A percentile compares a stretch with the other conserved stretches of the same genome.
These are phyloP conservation scores for Hemaris fuciformis DNA, from an alignment of 2,888 invertebrate genomes.

Conservation along the genomic window DNA sequence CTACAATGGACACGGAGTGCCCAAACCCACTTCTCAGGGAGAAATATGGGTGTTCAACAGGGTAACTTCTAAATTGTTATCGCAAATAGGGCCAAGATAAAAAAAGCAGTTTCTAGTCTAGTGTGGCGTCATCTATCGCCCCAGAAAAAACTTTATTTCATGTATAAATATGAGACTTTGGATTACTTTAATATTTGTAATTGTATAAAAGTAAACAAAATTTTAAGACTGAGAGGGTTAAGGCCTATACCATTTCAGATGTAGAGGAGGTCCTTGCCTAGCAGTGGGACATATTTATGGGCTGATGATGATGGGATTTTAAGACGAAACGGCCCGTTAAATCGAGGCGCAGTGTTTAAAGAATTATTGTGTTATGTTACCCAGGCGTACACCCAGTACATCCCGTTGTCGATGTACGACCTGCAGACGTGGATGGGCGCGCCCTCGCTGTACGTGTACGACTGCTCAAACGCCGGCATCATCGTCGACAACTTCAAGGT, in stretches of 20 bases:
- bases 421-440: constrained; percentile 99
- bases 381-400: constrained; percentile 98
- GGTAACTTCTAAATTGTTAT: constrained; percentile 72
- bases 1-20: constrained; percentile 99
- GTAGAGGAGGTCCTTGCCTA: no score
- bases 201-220: no score
- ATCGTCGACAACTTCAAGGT: constrained; percentile 95
- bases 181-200: no score
- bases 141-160: no score
- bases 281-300: not conserved
- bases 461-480: constrained; percentile 98
- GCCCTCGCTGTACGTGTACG: constrained; percentile 99
- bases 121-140: no score
- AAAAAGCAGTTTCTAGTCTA: no score
- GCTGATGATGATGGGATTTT: not conserved
- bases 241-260: no score
- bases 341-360: no score
- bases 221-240: no score
- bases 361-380: not conserved
- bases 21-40: constrained; percentile 97
- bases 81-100: no score
- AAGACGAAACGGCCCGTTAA: not conserved
- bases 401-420: constrained; percentile 98
- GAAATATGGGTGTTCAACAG: constrained; percentile 99
- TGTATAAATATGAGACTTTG: no score